Conservation (phyloP, 2,797 vertebrate genomes). For the Alcedo atthis region DNA sequence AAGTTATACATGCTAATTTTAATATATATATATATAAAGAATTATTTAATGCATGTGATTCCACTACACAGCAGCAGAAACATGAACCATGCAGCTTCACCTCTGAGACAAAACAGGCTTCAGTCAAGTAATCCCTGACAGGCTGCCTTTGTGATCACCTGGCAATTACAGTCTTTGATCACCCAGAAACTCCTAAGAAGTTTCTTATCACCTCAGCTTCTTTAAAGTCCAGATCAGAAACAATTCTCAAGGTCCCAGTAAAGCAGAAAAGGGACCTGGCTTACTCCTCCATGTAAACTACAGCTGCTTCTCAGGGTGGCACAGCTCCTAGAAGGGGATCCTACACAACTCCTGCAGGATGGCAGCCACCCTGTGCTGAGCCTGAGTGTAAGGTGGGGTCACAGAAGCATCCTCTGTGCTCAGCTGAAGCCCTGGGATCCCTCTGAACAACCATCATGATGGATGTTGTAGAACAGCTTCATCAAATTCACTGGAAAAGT, state of each 20-base stretch:
- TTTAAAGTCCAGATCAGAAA: not conserved
- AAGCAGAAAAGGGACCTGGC: not conserved
- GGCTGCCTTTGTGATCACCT: not conserved
- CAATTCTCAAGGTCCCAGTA: not conserved
- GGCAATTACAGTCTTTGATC: not conserved
- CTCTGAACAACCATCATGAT: not conserved
- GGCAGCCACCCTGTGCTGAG: not conserved
- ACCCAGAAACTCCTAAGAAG: not conserved
- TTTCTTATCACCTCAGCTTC: not conserved
- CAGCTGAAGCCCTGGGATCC: not conserved
- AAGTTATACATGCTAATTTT: not conserved
- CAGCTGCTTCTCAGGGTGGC: not conserved
- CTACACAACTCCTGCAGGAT: not conserved
- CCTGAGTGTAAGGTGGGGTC: not conserved
- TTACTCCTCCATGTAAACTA: not conserved
- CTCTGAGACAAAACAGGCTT: not conserved
- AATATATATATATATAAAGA: not conserved
- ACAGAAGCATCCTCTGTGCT: not conserved
- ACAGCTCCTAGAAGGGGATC: not conserved
- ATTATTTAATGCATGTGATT: not conserved
- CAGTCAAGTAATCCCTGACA: not conserved
- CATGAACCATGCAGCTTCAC: not conserved
- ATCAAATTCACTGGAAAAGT: not conserved
- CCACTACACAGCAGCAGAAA: not conserved
- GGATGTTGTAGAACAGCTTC: not conserved